Evolutionary conservation across 1,140 invertebrate species (phyloP), one percentile per base, ranked within the genome.

Genomic region (Theocolax elegans): DNA sequence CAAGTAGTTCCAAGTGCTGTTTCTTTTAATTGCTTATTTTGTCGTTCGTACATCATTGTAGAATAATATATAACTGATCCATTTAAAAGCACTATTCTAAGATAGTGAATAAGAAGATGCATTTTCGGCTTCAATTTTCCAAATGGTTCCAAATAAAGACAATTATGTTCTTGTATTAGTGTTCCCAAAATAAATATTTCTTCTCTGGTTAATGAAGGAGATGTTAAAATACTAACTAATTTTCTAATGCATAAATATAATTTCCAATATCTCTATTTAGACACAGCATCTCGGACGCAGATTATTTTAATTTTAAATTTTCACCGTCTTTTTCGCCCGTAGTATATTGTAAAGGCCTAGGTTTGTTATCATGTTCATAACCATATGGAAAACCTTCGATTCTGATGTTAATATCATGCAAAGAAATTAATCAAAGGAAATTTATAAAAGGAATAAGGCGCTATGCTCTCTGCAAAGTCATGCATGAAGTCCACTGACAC

Each of bases 41-140:
- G 44, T 4, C 44, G 10, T 17, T 46, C 44, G 17, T 15, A 46
- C 17, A 6, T 29, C 25, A 31, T 29, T n/a, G n/a, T n/a, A n/a
- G n/a, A n/a, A n/a, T n/a, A n/a, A n/a, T n/a, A n/a, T n/a, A n/a
- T n/a, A n/a, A n/a, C n/a, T n/a, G n/a, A n/a, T n/a, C n/a, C n/a
- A n/a, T n/a, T n/a, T n/a, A n/a, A n/a, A n/a, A n/a, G n/a, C n/a
- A n/a, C n/a, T n/a, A n/a, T n/a, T n/a, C n/a, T n/a, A n/a, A n/a
- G n/a, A n/a, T n/a, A n/a, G n/a, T n/a, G n/a, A n/a, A n/a, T n/a
- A n/a, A n/a, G n/a, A 31, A 75, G 21, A 23, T 73, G 72, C 65
- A 73, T 71, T 56, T 73, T 75, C 17, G 74, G 71, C 53, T 71
- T 73, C 10, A 75, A 38, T 10, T 73, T 65, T 10, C 67, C 71